Base-by-base conservation (phyloP, 2,888 invertebrate genomes). In the Strigamia transsilvanica region DNA sequence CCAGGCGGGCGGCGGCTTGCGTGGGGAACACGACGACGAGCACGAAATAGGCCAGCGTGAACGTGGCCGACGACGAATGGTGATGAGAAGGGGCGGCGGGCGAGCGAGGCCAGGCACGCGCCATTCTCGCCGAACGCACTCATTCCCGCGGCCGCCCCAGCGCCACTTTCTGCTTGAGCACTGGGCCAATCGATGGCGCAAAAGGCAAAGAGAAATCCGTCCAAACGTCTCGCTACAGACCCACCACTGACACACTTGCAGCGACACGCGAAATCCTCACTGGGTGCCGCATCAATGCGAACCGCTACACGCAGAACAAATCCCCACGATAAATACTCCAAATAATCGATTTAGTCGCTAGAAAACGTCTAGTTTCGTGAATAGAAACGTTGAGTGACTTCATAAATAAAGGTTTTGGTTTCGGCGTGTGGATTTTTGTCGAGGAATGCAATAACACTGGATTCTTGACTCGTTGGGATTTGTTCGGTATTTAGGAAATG, bases 71-170 rank as follows among this genome's bases (percentile, higher is more conserved):
- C 4, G 32, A 56, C n/a, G 56, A 46, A 9, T 9, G 12, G 5
- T 3, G 21, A 23, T 18, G 77, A 77, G 77, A 32, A 15, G 38
- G 34, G 77, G 38, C 77, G 38, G 34, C 38, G 34, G 77, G 77
- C 77, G 77, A 77, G 77, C 77, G 77, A 38, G 38, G 77, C 34
- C 77, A 77, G 77, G 32, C 77, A 38, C 77, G 77, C 77, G 77
- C 77, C 77, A 77, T 77, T 77, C 77, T 77, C 77, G 77, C 77
- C 34, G 34, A 34, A 38, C 77, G 77, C 77, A 77, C 77, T 77
- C 77, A 77, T 77, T 77, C 77, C 77, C 77, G 77, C 77, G 77
- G 32, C 77, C 77, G 34, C 56, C 56, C 77, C 77, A 77, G 77
- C 77, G 77, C 77, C 32, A 38, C 77, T 56, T 56, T 56, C 56